These are phyloP conservation scores for Pachypeltis micranthus DNA, from an alignment of 1,140 invertebrate species.

Conservation along the genomic window DNA sequence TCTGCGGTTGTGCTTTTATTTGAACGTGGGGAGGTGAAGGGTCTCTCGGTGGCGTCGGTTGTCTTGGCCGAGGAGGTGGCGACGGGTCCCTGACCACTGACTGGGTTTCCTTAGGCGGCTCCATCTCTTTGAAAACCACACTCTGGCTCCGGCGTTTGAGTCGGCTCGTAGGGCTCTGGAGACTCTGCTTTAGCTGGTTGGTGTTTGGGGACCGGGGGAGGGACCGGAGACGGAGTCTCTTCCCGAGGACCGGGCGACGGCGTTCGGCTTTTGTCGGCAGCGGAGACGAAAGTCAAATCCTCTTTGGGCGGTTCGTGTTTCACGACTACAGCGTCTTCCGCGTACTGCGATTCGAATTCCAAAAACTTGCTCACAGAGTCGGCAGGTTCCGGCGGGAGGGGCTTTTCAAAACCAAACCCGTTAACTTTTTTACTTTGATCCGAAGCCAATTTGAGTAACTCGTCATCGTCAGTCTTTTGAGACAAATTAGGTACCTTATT, in stretches of 20 bases:
- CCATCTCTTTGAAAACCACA: slow-evolving; percentile 7
- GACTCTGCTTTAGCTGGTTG: slow-evolving; percentile 6
- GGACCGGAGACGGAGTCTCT: slow-evolving; percentile 14
- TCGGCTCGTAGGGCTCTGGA: slow-evolving; percentile 3
- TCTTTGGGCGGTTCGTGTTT: background rate
- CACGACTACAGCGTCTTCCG: background rate
- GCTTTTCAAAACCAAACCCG: slow-evolving; percentile 18
- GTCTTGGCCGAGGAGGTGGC: background rate
- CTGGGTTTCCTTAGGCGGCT: background rate
- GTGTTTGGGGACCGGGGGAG: slow-evolving; percentile 9
- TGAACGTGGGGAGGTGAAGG: background rate
- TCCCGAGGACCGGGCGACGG: background rate
- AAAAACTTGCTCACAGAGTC: slow-evolving; percentile 5
- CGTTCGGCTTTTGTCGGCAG: background rate
- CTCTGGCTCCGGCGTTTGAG: slow-evolving; percentile 10
- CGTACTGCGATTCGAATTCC: slow-evolving; percentile 7
- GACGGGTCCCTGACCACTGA: background rate
- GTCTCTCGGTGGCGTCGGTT: background rate
- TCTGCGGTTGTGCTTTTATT: too few relatives aligned
- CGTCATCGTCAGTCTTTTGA: background rate
- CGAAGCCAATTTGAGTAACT: background rate
- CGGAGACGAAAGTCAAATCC: background rate
- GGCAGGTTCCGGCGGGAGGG: slow-evolving; percentile 15
- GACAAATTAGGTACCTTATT: background rate
- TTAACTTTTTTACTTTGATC: background rate